These are phyloP conservation scores for Anser cygnoides DNA, from an alignment of 2,113 vertebrate species.

Conservation along the genomic window DNA sequence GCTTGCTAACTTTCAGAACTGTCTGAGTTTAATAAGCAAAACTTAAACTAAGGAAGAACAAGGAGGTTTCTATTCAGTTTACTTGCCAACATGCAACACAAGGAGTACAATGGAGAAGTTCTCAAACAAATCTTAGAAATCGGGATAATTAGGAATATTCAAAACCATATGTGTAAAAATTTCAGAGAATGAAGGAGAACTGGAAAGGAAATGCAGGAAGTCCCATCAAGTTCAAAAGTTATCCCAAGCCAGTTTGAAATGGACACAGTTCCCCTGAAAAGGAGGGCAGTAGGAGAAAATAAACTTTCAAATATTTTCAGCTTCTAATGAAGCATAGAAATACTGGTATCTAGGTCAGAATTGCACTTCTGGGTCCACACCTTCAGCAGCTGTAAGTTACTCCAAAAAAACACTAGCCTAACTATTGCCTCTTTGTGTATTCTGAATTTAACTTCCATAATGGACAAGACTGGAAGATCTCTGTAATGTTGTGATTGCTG, in stretches of 20 bases:
- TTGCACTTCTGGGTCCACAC: not conserved
- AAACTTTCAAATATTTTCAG: not conserved
- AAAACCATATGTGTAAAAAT: not conserved
- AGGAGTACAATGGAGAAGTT: not conserved
- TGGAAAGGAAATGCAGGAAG: not conserved
- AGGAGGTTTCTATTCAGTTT: not conserved
- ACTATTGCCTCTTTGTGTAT: not conserved
- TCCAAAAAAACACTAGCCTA: not conserved
- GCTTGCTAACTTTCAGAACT: not conserved
- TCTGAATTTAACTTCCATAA: constrained; percentile 32
- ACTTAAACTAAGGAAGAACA: not conserved
- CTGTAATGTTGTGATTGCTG: constrained; percentile 10
- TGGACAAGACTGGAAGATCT: not conserved
- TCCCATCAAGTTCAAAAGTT: not conserved
- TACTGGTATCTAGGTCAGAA: not conserved
- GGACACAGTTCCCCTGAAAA: not conserved
- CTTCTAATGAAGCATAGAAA: not conserved
- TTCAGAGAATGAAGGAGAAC: not conserved
- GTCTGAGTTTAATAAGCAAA: not conserved
- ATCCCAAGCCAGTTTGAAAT: not conserved
- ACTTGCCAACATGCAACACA: not conserved
- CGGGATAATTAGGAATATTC: not conserved
- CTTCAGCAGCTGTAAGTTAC: not conserved
- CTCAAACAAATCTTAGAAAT: not conserved
- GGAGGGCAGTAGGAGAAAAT: not conserved